These are phyloP conservation scores for Poecilia velifera DNA, from an alignment of 2,797 vertebrate species.

Conservation along the genomic window DNA sequence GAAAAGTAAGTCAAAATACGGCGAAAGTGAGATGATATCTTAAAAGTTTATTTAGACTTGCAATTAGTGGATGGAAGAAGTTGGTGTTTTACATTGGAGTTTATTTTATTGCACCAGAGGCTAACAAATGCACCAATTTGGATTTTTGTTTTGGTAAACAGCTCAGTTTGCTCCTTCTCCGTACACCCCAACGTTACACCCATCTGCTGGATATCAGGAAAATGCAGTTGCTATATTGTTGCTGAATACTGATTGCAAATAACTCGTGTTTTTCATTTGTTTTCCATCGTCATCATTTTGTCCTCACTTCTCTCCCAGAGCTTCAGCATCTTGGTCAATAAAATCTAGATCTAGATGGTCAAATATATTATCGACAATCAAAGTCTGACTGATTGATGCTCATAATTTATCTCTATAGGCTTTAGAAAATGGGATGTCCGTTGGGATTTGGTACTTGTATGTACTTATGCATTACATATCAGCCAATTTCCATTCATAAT, in stretches of 20 bases:
- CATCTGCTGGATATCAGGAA: background rate
- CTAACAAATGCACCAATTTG: background rate
- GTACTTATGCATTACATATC: background rate
- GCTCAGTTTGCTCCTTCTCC: background rate
- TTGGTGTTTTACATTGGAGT: background rate
- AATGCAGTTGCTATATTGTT: background rate
- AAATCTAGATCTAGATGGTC: background rate
- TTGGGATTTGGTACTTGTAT: background rate
- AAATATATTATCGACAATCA: background rate
- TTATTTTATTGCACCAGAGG: background rate
- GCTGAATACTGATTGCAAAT: background rate
- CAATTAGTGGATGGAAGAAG: background rate
- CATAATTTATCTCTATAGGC: background rate
- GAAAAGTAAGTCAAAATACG: conserved; percentile 1
- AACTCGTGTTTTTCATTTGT: background rate
- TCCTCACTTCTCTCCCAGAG: background rate
- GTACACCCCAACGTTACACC: background rate
- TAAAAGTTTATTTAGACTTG: background rate
- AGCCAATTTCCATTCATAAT: background rate
- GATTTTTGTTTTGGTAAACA: background rate
- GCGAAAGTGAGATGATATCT: conserved; percentile 5
- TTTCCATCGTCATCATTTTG: background rate
- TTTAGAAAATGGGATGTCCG: background rate
- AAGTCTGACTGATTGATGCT: background rate
- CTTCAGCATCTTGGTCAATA: background rate